phyloP scores from a whole-genome alignment of 2,113 vertebrate species.

The Psittacula cyanocephala region DNA sequence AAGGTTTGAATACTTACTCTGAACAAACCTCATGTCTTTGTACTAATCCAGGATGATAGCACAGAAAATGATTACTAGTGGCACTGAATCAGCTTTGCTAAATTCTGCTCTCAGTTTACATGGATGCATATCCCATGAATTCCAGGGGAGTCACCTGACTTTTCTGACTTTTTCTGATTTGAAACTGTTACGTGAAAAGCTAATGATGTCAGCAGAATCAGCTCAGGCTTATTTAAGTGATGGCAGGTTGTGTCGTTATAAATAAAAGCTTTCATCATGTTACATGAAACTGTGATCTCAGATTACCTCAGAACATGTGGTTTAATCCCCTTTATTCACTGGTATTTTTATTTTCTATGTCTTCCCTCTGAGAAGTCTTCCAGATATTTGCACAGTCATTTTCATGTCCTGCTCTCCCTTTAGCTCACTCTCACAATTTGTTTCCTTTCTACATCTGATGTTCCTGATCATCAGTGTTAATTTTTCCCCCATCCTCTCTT shows the following conservation, averaged over 20 bases:
- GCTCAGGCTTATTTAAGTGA: constrained; percentile 8
- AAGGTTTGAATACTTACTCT: not conserved
- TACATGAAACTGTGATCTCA: not conserved
- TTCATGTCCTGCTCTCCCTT: not conserved
- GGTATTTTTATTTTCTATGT: not conserved
- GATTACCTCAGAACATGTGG: not conserved
- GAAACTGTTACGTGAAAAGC: not conserved
- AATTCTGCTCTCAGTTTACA: not conserved
- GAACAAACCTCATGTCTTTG: not conserved
- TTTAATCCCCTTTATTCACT: not conserved
- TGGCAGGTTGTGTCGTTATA: not conserved
- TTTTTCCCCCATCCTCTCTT: not conserved
- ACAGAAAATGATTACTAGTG: not conserved
- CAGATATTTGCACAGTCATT: not conserved
- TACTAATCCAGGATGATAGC: not conserved
- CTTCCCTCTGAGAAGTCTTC: not conserved
- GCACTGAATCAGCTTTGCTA: not conserved
- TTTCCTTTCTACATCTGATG: not conserved
- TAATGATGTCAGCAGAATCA: not conserved
- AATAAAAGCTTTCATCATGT: constrained; percentile 34
- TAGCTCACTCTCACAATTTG: not conserved
- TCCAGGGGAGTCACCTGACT: not conserved
- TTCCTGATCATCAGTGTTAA: not conserved
- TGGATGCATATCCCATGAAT: not conserved
- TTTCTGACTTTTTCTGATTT: not conserved